A percentile compares a stretch with the other conserved stretches of the same genome.
These are phyloP conservation scores for Blastobasis lacticolella DNA, from an alignment of 2,888 invertebrate species.

Conservation along the genomic window DNA sequence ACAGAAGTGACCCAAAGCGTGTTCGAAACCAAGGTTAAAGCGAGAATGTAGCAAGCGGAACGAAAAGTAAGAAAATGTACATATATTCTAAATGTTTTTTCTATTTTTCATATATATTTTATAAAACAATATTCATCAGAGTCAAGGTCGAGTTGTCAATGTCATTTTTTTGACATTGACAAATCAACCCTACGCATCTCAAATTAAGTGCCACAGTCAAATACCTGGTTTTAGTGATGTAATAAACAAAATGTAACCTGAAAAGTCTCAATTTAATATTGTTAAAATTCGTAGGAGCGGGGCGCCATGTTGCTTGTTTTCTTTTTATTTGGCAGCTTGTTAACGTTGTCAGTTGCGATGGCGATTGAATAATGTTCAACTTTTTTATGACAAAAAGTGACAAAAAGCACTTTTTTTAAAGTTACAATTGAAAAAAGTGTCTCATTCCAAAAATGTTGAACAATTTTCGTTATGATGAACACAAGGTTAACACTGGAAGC, in stretches of 20 bases:
- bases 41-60: slow-evolving; percentile 54
- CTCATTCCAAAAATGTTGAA: slow-evolving; percentile 2
- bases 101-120: too few species aligned
- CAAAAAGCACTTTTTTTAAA: not conserved
- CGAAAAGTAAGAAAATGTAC: slow-evolving; percentile 21
- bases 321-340: not conserved
- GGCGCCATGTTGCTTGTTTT: not conserved
- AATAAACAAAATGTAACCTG: slow-evolving; percentile 25
- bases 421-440: not conserved
- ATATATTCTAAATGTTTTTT: not conserved
- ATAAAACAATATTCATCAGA: too few species aligned
- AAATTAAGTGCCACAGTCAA: slow-evolving; percentile 31
- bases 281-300: not conserved
- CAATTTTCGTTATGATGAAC: slow-evolving; percentile 8
- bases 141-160: too few species aligned
- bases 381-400: not conserved
- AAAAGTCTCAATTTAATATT: slow-evolving; percentile 21
- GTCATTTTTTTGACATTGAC: too few species aligned
- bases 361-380: not conserved
- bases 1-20: slow-evolving; percentile 40
- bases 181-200: slow-evolving; percentile 6
- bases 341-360: slow-evolving; percentile 1
- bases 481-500: slow-evolving; percentile 17
- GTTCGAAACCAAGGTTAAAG: slow-evolving; percentile 30
- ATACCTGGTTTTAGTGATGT: slow-evolving; percentile 36